Evolutionary conservation across 2,888 invertebrate genomes (phyloP), one percentile per base, ranked within the genome.

Genomic region (Rutpela maculata): DNA sequence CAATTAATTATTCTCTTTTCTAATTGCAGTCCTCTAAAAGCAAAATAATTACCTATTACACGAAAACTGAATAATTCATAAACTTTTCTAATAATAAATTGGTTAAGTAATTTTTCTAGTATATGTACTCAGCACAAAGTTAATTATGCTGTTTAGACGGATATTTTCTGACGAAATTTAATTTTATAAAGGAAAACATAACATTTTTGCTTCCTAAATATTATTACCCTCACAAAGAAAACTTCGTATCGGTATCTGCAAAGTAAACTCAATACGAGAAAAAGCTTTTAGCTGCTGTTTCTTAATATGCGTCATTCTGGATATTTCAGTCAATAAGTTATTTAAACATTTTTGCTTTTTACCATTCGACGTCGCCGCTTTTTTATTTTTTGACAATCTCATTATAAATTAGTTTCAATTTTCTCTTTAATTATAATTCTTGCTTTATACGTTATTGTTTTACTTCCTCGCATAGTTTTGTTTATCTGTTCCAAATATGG

Each of bases 291-390:
- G 50, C 6, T 50, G 12, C 50, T 50, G 50, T 50, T 50, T 50
- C 50, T 15, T 50, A 50, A n/a, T 50, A 50, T 50, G 15, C 15
- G n/a, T n/a, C 50, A 50, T n/a, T 50, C 50, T 12, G 50, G 50
- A n/a, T 50, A 50, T n/a, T 50, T 50, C 50, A 50, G 50, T n/a
- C 50, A 50, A 50, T 50, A n/a, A 50, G 50, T 50, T 50, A 50
- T 50, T 50, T 50, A 17, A 15, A 6, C 50, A 50, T 15, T 50
- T 50, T 50, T 50, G 3, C 31, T 35, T 35, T 35, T 35, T 35
- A 7, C 9, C 31, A 35, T 9, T 3, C 31, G 7, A 35, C 31
- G 31, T 7, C 31, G 31, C 7, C 22, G 2, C 31, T 6, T 35
- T 35, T 35, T 35, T 35, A 35, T 35, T 35, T 35, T 9, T 7